Evolutionary conservation across 2,888 invertebrate species (phyloP).

Genomic region (Anarsia innoxiella): DNA sequence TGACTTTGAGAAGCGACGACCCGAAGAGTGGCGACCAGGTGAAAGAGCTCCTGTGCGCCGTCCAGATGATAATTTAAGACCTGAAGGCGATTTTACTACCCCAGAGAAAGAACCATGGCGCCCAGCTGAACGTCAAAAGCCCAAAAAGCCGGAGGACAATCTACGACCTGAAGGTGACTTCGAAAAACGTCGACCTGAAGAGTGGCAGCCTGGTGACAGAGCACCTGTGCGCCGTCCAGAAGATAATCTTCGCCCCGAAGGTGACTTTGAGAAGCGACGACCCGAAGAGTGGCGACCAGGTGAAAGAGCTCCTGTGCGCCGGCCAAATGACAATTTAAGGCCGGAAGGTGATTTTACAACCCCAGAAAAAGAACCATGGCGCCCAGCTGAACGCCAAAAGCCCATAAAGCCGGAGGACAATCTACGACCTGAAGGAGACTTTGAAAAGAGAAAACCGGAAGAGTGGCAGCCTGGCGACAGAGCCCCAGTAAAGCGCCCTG

Average conservation of each 20-base stretch:
- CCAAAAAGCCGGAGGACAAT: slow-evolving; percentile 61
- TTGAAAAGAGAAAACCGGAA: slow-evolving; percentile 59
- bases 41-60: slow-evolving; percentile 53
- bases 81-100: slow-evolving; percentile 64
- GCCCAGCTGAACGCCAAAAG: slow-evolving; percentile 62
- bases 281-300: slow-evolving; percentile 68
- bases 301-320: slow-evolving; percentile 47
- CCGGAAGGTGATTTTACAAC: slow-evolving; percentile 75
- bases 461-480: slow-evolving; percentile 63
- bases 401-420: slow-evolving; percentile 63
- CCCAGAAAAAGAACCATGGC: slow-evolving; percentile 50
- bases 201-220: slow-evolving; percentile 53
- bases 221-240: slow-evolving; percentile 39
- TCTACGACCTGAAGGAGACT: slow-evolving; percentile 66
- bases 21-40: slow-evolving; percentile 42
- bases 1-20: slow-evolving; percentile 50
- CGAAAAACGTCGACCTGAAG: slow-evolving; percentile 37
- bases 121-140: slow-evolving; percentile 47
- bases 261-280: slow-evolving; percentile 68
- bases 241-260: slow-evolving; percentile 58
- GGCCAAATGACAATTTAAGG: slow-evolving; percentile 73
- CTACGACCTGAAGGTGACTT: slow-evolving; percentile 52
- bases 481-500: slow-evolving; percentile 48
- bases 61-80: slow-evolving; percentile 68
- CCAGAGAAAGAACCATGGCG: slow-evolving; percentile 44